phyloP scores from a whole-genome alignment of 2,797 vertebrate genomes.

The Pempheris klunzingeri region DNA sequence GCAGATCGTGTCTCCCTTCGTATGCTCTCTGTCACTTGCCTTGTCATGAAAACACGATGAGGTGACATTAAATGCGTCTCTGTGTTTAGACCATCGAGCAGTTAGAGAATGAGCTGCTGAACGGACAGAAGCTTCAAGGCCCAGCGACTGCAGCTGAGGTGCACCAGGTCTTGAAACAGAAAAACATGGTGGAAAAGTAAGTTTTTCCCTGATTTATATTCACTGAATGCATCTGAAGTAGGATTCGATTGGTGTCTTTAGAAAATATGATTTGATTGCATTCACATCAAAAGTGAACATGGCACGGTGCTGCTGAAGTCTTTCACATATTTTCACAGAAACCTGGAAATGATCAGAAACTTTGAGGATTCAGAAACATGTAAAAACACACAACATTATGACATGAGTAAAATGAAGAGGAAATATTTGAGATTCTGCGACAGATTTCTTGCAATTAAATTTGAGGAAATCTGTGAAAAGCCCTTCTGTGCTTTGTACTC shows the following conservation, averaged over 20 bases:
- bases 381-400: no score
- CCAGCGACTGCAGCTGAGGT: constrained; percentile 93
- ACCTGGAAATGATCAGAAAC: no score
- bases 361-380: no score
- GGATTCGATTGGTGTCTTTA: background rate
- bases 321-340: no score
- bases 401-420: no score
- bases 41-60: background rate
- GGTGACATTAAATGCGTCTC: background rate
- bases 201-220: constrained; percentile 47
- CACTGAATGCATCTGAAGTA: background rate
- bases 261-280: background rate
- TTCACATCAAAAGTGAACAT: background rate
- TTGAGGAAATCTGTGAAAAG: no score
- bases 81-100: constrained; percentile 91
- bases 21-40: background rate
- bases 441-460: no score
- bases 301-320: no score
- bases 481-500: no score
- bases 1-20: background rate
- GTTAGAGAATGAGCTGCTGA: constrained; percentile 96
- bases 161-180: constrained; percentile 90
- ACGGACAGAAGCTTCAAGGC: constrained; percentile 98
- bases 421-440: no score
- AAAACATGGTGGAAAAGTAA: constrained; percentile 92